These are phyloP conservation scores for Orchesellides sinensis DNA, from an alignment of 2,888 invertebrate genomes.

Conservation along the genomic window DNA sequence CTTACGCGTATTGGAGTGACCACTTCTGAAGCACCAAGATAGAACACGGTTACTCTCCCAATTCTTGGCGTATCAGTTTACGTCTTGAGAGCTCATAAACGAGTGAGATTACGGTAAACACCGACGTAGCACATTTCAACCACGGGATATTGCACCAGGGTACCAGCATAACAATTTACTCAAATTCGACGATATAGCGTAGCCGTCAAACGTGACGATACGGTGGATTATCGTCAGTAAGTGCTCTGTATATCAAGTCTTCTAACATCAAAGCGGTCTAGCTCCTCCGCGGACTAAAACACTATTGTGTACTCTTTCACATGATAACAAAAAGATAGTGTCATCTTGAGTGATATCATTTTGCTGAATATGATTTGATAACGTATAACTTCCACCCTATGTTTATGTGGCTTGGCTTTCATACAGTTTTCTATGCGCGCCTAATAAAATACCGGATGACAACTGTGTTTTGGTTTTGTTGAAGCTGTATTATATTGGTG, in stretches of 20 bases:
- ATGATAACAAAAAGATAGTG: slow-evolving; percentile 2
- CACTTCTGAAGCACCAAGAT: too few relatives aligned
- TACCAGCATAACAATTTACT: slow-evolving; percentile 14
- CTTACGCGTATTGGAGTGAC: too few relatives aligned
- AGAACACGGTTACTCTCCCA: too few relatives aligned
- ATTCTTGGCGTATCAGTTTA: too few relatives aligned
- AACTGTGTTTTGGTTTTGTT: not conserved
- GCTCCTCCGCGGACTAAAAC: not conserved
- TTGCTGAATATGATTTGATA: slow-evolving; percentile 27
- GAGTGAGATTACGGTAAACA: slow-evolving; percentile 48
- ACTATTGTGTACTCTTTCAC: not conserved
- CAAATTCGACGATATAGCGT: slow-evolving; percentile 26
- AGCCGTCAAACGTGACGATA: slow-evolving; percentile 58
- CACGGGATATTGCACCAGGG: not conserved
- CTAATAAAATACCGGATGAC: slow-evolving; percentile 34
- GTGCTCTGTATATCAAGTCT: slow-evolving; percentile 20
- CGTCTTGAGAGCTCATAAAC: slow-evolving; percentile 1
- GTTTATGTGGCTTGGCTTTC: slow-evolving; percentile 31
- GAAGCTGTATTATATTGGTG: too few relatives aligned
- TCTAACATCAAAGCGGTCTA: not conserved
- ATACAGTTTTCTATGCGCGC: slow-evolving; percentile 15
- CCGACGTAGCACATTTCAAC: not conserved
- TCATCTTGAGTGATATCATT: slow-evolving; percentile 4
- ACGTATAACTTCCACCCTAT: slow-evolving; percentile 7
- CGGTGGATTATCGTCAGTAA: slow-evolving; percentile 54